Conservation (phyloP, 2,797 vertebrate genomes). For the Periparus ater region DNA sequence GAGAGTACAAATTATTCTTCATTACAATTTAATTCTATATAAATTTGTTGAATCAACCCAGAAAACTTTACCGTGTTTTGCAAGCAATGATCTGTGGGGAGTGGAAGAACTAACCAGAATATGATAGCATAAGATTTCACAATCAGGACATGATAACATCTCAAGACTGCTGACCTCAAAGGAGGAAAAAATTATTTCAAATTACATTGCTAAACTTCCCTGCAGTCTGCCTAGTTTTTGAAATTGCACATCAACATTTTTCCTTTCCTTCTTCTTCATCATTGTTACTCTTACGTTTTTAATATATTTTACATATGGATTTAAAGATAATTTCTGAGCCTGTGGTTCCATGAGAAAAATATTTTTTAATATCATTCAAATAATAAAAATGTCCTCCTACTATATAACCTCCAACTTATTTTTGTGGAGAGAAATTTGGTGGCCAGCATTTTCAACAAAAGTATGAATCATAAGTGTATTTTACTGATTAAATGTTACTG, state of each 20-base stretch:
- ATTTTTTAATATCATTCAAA: background rate
- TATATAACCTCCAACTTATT: background rate
- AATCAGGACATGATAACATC: background rate
- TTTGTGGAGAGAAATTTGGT: background rate
- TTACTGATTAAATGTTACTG: background rate
- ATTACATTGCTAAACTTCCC: background rate
- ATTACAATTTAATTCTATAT: background rate
- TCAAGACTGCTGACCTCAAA: background rate
- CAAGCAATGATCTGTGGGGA: background rate
- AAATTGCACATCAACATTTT: background rate
- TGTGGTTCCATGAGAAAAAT: background rate
- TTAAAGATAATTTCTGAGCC: background rate
- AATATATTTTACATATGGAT: background rate
- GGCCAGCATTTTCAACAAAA: background rate
- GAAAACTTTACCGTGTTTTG: background rate
- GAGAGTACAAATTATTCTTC: background rate
- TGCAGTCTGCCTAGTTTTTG: background rate
- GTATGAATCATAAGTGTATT: background rate
- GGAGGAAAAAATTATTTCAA: background rate
- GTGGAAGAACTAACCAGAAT: constrained; percentile 3
- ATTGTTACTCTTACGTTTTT: background rate
- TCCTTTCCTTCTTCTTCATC: background rate
- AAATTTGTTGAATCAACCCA: background rate
- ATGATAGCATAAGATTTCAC: background rate
- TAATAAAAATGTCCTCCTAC: background rate